These are phyloP conservation scores for Lymantria monacha DNA, from an alignment of 2,888 invertebrate genomes.

Conservation along the genomic window DNA sequence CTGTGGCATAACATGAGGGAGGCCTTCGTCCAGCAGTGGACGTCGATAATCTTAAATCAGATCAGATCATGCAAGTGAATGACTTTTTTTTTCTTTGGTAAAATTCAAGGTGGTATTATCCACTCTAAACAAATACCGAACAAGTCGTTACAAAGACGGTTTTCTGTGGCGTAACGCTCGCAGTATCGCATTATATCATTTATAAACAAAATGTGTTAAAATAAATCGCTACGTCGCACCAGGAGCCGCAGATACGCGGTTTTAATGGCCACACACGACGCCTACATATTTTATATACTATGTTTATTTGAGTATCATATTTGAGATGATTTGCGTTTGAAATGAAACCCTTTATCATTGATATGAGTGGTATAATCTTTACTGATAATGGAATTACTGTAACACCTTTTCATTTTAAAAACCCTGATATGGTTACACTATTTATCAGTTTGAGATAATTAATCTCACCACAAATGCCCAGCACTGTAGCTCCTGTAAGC, in stretches of 20 bases:
- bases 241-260: slow-evolving; percentile 70
- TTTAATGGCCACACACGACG: slow-evolving; percentile 47
- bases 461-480: no score
- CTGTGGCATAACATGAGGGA: no score
- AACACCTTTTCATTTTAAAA: no score
- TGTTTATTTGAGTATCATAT: slow-evolving; percentile 36
- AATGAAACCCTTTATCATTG: slow-evolving; percentile 24
- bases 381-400: not conserved
- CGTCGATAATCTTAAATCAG: no score
- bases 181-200: slow-evolving; percentile 81
- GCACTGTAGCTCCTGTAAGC: no score
- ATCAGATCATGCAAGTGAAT: no score
- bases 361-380: not conserved
- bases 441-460: no score
- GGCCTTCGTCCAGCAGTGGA: no score
- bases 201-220: slow-evolving; percentile 83
- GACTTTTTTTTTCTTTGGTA: no score
- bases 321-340: slow-evolving; percentile 35
- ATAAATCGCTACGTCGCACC: slow-evolving; percentile 76
- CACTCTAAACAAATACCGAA: slow-evolving; percentile 53
- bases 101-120: slow-evolving; percentile 25
- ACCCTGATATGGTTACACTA: no score
- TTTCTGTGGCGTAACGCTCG: slow-evolving; percentile 63
- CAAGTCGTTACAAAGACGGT: slow-evolving; percentile 56
- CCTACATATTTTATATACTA: slow-evolving; percentile 36